These are phyloP conservation scores for Melanerpes aurifrons DNA, from an alignment of 2,113 vertebrate species.

Conservation along the genomic window DNA sequence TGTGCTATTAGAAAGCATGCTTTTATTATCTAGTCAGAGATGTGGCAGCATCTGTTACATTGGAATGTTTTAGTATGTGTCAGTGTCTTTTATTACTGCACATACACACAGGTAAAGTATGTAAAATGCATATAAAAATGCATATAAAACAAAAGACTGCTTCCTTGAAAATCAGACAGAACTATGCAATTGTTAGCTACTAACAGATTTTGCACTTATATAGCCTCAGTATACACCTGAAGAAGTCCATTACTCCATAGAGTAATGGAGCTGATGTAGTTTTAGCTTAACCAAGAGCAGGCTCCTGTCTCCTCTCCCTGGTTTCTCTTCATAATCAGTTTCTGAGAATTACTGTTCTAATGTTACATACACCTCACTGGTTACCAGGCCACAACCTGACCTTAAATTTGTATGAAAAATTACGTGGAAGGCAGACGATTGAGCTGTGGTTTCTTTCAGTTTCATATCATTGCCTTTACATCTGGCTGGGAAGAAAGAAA, in stretches of 20 bases:
- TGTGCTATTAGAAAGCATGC: background rate
- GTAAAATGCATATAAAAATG: background rate
- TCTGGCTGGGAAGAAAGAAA: constrained; percentile 34
- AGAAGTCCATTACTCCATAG: background rate
- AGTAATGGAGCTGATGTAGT: background rate
- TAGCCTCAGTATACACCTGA: background rate
- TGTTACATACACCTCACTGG: constrained; percentile 53
- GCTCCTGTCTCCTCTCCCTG: background rate
- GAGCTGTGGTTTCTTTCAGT: constrained; percentile 82
- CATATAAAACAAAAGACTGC: background rate
- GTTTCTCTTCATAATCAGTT: constrained; percentile 29
- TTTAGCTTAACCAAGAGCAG: constrained; percentile 44
- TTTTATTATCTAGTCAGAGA: background rate
- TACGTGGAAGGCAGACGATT: constrained; percentile 78
- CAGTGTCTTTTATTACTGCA: background rate
- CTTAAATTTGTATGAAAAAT: constrained; percentile 85
- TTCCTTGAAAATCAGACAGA: background rate
- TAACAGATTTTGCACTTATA: background rate
- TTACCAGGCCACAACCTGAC: constrained; percentile 70
- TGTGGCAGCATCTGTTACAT: background rate
- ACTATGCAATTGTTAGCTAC: background rate
- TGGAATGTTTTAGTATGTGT: background rate
- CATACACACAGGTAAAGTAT: background rate
- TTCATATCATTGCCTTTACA: constrained; percentile 72
- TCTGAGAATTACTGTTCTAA: constrained; percentile 56